These are phyloP conservation scores for Galerucella nymphaeae DNA, from an alignment of 2,888 invertebrate genomes.

Conservation along the genomic window DNA sequence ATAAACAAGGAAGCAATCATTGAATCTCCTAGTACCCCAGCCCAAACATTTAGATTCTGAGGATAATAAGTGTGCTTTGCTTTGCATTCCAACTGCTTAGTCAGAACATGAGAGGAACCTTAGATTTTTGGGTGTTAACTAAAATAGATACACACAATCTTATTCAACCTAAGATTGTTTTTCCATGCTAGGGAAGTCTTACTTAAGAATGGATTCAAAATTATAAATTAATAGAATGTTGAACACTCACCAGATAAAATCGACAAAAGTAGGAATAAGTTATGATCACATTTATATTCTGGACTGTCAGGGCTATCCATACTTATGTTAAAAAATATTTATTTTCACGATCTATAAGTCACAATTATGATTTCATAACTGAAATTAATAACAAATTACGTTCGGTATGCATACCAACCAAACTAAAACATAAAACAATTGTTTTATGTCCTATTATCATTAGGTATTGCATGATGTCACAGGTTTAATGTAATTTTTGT, in stretches of 20 bases:
- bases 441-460: background rate
- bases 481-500: too few species aligned
- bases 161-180: too few species aligned
- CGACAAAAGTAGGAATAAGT: background rate
- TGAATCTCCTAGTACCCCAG: too few species aligned
- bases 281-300: background rate
- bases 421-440: background rate
- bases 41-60: too few species aligned
- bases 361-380: background rate
- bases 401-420: background rate
- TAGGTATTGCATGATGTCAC: background rate
- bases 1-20: too few species aligned
- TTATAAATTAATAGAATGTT: too few species aligned
- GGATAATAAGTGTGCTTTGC: too few species aligned
- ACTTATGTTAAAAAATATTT: background rate
- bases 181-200: background rate
- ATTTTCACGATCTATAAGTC: background rate
- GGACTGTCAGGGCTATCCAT: background rate
- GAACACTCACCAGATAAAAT: conserved; percentile 6
- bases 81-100: too few species aligned
- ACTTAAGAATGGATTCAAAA: too few species aligned
- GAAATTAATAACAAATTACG: background rate
- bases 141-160: too few species aligned
- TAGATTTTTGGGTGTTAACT: too few species aligned
- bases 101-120: too few species aligned